Evolutionary conservation across 2,113 vertebrate genomes (phyloP), one percentile per base, ranked within the genome.

Genomic region (Symphodus melops): DNA sequence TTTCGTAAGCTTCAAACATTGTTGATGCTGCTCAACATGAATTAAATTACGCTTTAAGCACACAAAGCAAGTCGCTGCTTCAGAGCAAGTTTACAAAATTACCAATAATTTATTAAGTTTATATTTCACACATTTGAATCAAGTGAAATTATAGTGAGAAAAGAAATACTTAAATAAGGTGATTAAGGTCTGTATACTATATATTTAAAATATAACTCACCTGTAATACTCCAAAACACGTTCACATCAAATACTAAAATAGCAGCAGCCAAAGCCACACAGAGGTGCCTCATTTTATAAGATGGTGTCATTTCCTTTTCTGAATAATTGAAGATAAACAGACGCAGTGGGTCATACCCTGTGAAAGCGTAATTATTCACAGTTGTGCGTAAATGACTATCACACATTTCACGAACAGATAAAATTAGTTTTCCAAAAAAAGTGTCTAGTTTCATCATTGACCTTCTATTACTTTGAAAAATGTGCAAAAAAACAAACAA

Each of bases 51-150:
- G 3, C 28, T 63, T 17, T 13, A 62, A 58, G 3, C 36, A 76
- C 55, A 76, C 63, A 74, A 86, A 79, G 55, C 75, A 80, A 73
- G 9, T 55, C 28, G 58, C 37, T 48, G 33, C 17, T 58, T 20
- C 70, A 59, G 9, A 25, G n/a, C 23, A 39, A 17, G 68, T 81
- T 90, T 92, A 85, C 25, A 91, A 94, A 94, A 92, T 91, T 91
- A 83, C 68, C 81, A 84, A 84, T 92, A 42, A 87, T 94, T 94
- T 94, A 94, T 94, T 94, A 72, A 75, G 60, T 77, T 93, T 90
- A 65, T 86, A 89, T 75, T 78, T 90, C 92, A 93, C 90, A 93
- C 92, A 79, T 78, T 83, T 58, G 77, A 63, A 75, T 78, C 83
- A 91, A 86, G 89, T 91, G 81, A 92, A 91, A 87, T 82, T 73